Evolutionary conservation across 2,888 invertebrate species (phyloP).

Genomic region (Dynastes maya): DNA sequence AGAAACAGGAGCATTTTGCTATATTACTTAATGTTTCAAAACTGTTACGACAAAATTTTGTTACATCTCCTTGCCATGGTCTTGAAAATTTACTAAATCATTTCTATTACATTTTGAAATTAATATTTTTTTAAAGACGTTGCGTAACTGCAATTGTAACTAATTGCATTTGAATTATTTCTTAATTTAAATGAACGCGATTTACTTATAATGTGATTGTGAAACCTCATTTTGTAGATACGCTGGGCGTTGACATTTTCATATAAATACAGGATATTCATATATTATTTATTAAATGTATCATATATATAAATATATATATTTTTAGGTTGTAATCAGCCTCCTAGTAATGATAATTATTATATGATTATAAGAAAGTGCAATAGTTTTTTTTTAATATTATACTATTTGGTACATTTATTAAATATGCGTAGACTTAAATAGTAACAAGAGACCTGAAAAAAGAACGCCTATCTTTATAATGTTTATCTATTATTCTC

Average conservation of each 20-base stretch:
- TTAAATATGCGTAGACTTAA: conserved; percentile 31
- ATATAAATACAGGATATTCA: conserved; percentile 16
- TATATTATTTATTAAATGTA: conserved; percentile 41
- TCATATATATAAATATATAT: background rate
- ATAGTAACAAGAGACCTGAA: conserved; percentile 36
- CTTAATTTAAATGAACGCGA: background rate
- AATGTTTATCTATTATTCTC: background rate
- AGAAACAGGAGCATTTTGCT: conserved; percentile 10
- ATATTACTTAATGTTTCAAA: conserved; percentile 14
- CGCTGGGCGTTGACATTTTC: background rate
- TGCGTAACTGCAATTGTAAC: no score
- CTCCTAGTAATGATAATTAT: conserved; percentile 40
- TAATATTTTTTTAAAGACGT: background rate
- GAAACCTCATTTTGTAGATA: conserved; percentile 2
- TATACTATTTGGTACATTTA: conserved; percentile 36
- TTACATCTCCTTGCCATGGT: conserved; percentile 2
- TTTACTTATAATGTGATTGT: no score
- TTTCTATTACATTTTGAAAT: conserved; percentile 16
- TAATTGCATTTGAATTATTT: background rate
- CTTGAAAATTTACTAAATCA: conserved; percentile 14
- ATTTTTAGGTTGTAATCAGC: conserved; percentile 14
- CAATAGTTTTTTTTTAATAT: conserved; percentile 35
- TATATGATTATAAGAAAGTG: conserved; percentile 36
- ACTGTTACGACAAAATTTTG: conserved; percentile 2
- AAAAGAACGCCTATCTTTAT: background rate